Evolutionary conservation across 2,888 invertebrate genomes (phyloP).

Genomic region (Dinocampus coccinellae): DNA sequence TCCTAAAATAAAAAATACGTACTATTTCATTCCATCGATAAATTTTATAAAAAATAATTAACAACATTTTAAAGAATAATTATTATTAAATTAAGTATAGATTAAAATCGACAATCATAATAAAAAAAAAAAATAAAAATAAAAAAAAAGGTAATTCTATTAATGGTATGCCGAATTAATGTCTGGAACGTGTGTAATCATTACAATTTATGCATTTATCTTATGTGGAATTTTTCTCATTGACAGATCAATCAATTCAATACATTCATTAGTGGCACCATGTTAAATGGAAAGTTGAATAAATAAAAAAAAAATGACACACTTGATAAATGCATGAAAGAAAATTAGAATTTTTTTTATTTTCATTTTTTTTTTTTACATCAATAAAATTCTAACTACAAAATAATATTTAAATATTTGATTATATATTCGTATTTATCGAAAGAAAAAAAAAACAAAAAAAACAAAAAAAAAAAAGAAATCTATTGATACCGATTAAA

Average conservation of each 20-base stretch:
- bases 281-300: slow-evolving; percentile 1
- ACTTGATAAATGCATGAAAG: background rate
- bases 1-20: slow-evolving; percentile 6
- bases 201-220: slow-evolving; percentile 10
- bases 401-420: background rate
- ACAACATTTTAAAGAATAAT: too few relatives aligned
- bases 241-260: background rate
- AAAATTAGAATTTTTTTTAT: background rate
- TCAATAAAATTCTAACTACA: too few relatives aligned
- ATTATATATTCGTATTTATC: too few relatives aligned
- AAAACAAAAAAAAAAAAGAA: background rate
- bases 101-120: too few relatives aligned
- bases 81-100: too few relatives aligned
- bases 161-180: background rate
- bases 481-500: background rate
- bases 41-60: too few relatives aligned
- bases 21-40: too few relatives aligned
- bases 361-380: background rate
- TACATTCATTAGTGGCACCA: slow-evolving; percentile 23
- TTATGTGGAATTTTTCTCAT: slow-evolving; percentile 20
- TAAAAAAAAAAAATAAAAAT: too few relatives aligned
- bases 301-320: background rate
- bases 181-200: background rate
- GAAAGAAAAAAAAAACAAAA: too few relatives aligned
- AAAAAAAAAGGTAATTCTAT: too few relatives aligned